Base-by-base conservation (phyloP, 1,140 invertebrate genomes). In the Asobara japonica region DNA sequence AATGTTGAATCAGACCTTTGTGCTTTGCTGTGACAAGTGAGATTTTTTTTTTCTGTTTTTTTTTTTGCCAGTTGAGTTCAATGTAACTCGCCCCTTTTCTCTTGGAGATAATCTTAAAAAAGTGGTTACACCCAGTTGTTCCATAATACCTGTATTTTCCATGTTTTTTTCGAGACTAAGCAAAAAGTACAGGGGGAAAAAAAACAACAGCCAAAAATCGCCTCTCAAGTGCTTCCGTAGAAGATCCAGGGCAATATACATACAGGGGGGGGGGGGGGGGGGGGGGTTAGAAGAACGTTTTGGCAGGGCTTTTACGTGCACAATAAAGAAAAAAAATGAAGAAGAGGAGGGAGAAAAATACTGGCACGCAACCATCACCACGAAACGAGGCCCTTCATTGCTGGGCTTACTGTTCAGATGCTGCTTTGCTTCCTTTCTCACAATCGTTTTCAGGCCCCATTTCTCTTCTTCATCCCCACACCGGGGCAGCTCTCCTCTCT, bases 341-440 rank as follows among this genome's bases (percentile, higher is more conserved):
- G 25, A 51, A 45, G 33, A 64, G 38, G 29, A 38, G 27, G 33
- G 25, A 41, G 41, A 70, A 70, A 70, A 70, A 62, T 70, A 64
- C 61, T 18, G 36, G 27, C 69, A 71, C 69, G 69, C 69, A 71
- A 71, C 56, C 25, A 62, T 62, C 65, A 56, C 69, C 78, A 72
- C 82, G 76, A 81, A 84, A 83, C 82, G 81, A 82, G 29, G 80
- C 82, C 81, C 82, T 85, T 85, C 84, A 84, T 84, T 84, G 81
- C 82, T 77, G 77, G 38, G 64, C 77, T 76, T 65, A 71, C 76
- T 79, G 82, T 79, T 82, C 82, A 82, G 83, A 83, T 84, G 83
- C 82, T 81, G 82, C 82, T 83, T 84, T 81, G 83, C 84, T 84
- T 84, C 83, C 84, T 69, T 71, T 77, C 76, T 74, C 71, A 61